Evolutionary conservation across 2,797 vertebrate species (phyloP), one percentile per base, ranked within the genome.

Genomic region (Scleropages formosus): DNA sequence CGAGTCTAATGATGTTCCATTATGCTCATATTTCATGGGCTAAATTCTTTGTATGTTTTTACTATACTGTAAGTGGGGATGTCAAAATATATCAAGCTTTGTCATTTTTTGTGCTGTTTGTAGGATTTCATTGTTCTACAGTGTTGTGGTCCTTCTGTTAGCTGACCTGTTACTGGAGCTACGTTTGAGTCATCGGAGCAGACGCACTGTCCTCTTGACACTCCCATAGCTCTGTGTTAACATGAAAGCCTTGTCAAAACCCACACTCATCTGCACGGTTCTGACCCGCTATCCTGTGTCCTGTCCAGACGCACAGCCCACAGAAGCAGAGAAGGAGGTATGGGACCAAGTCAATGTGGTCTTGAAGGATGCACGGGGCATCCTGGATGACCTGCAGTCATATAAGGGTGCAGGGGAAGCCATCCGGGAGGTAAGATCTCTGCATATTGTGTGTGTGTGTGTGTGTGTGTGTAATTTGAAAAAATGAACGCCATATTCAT

Each of bases 261-360:
- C 24, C 53, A 10, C 24, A 16, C 49, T 58, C 6, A 4, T 24
- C 62, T 27, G 10, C 22, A 3, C 22, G 16, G 62, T 8, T 64
- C 62, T 27, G 9, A 64, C 12, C 22, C 16, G 22, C 62, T 26
- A 22, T 64, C 22, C 13, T 12, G 39, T 47, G 80, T 61, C 77
- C 81, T 86, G 75, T 88, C 80, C 90, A 99, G 97, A 98, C 82
- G 97, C 97, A 79, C 94, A 97, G 88, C 96, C 97, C 72, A 95
- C 97, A 65, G 93, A 95, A 51, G 92, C 94, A 47, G 97, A 99
- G 90, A 94, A 91, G 75, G 92, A 87, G 75, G 90, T 96, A 82
- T 99, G 97, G 94, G 95, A 98, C 91, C 90, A 96, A 91, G 96
- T 98, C 91, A 95, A 94, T 89, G 90, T 94, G 92, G 94, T 98